Evolutionary conservation across 2,888 invertebrate species (phyloP), one percentile per base, ranked within the genome.

Genomic region (Bombylius discolor): DNA sequence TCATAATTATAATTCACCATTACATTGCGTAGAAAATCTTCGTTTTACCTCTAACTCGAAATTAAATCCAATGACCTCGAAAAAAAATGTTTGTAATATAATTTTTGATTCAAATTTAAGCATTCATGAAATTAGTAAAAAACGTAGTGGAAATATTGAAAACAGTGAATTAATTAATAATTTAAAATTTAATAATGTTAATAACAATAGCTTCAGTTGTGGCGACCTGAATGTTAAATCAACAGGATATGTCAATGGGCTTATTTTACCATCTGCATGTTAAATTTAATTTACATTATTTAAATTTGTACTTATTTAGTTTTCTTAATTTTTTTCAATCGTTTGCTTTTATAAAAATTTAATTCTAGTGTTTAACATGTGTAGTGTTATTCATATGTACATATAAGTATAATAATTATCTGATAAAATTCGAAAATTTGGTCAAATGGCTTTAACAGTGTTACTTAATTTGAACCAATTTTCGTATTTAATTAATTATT

Each of bases 101-200:
- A 66, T 72, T 48, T 73, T 73, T 57, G 72, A 72, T 64, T 73
- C 73, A 50, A 71, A 70, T 61, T 62, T 73, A 60, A 72, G 73
- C 65, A 65, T 73, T 52, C 62, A 52, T 44, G 51, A 48, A 45
- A 52, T 31, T 14, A 49, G 5, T 13, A 31, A 49, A 9, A 13
- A 34, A 59, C 51, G 54, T 53, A 53, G 60, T 23, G 56, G 44
- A 12, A 33, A 14, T 8, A 31, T 11, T 42, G 39, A 42, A 11
- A 11, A 42, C 12, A 11, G 11, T 42, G 39, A 42, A 3, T 36
- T 8, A 36, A 8, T 8, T 36, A 36, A 36, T 36, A 36, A 36
- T 36, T 8, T 6, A 36, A 36, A 36, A 36, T 6, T 8, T 36
- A 4, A 4, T 36, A 9, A 36, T 36, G 36, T 8, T 36, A 9